phyloP scores from a whole-genome alignment of 1,140 invertebrate species.

The Pseudomyrmex pallidus region DNA sequence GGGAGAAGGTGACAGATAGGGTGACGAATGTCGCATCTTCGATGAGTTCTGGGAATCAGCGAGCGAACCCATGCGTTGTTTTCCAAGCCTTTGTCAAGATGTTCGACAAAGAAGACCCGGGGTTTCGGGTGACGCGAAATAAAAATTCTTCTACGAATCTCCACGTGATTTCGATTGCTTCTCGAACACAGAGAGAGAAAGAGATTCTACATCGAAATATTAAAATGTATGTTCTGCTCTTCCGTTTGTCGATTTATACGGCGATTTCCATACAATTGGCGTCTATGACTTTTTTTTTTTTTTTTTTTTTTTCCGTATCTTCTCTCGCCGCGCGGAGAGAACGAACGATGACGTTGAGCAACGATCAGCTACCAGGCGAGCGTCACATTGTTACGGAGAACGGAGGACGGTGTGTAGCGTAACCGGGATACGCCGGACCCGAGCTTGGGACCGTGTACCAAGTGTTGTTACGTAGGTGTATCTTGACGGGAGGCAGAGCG shows the following conservation, averaged over 20 bases:
- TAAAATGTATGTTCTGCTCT: too few relatives aligned
- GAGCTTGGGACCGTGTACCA: conserved; percentile 67
- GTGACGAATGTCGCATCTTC: conserved; percentile 3
- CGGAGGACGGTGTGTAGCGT: conserved; percentile 67
- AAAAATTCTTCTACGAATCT: too few relatives aligned
- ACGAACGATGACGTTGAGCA: conserved; percentile 71
- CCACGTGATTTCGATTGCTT: too few relatives aligned
- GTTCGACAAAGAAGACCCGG: too few relatives aligned
- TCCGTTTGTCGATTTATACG: too few relatives aligned
- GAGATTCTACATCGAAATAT: too few relatives aligned
- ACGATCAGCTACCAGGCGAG: conserved; percentile 69
- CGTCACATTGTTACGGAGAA: conserved; percentile 73
- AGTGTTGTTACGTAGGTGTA: conserved; percentile 73
- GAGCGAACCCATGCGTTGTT: not conserved
- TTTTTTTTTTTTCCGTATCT: not conserved
- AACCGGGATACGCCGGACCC: conserved; percentile 65
- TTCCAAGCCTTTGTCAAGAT: too few relatives aligned
- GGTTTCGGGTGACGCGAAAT: too few relatives aligned
- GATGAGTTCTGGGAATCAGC: conserved; percentile 4
- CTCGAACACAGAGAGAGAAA: too few relatives aligned
- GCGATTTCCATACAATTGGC: too few relatives aligned
- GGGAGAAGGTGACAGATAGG: not conserved
- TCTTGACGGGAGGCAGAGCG: conserved; percentile 42
- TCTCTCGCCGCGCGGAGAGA: conserved; percentile 26
- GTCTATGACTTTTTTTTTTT: too few relatives aligned